phyloP scores from a whole-genome alignment of 2,888 invertebrate genomes.

The Conops quadrifasciatus region DNA sequence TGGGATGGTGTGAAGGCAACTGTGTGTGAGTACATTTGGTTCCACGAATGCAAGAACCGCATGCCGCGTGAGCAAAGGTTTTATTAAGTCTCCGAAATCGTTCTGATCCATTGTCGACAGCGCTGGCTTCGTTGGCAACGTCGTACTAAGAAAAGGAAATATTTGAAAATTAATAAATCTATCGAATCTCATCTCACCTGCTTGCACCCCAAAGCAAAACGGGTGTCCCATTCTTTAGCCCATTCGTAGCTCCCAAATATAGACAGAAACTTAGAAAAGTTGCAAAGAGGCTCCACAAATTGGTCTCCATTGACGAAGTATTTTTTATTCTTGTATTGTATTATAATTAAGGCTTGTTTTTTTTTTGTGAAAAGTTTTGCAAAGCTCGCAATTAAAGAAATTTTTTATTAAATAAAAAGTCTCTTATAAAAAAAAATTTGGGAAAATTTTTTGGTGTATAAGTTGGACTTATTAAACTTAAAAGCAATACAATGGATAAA shows the following conservation, averaged over 20 bases:
- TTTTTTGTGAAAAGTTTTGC: no score
- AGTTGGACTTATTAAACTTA: no score
- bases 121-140: not conserved
- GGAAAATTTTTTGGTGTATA: no score
- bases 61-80: constrained; percentile 1
- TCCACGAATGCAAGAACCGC: constrained; percentile 32
- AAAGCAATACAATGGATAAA: no score
- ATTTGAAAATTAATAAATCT: not conserved
- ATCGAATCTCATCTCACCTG: constrained; percentile 42
- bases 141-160: not conserved
- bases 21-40: constrained; percentile 37
- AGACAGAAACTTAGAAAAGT: no score
- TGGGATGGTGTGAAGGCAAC: constrained; percentile 38
- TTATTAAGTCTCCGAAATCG: constrained; percentile 35
- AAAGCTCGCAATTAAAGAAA: not conserved
- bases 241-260: no score
- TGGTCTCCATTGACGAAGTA: no score
- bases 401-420: constrained; percentile 6
- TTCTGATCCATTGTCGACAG: constrained; percentile 29
- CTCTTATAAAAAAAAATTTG: no score
- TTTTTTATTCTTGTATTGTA: no score
- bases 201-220: constrained; percentile 46
- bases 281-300: no score
- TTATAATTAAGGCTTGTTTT: no score
- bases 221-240: constrained; percentile 35